Evolutionary conservation across 2,888 invertebrate genomes (phyloP), one percentile per base, ranked within the genome.

Genomic region (Tineola bisselliella): DNA sequence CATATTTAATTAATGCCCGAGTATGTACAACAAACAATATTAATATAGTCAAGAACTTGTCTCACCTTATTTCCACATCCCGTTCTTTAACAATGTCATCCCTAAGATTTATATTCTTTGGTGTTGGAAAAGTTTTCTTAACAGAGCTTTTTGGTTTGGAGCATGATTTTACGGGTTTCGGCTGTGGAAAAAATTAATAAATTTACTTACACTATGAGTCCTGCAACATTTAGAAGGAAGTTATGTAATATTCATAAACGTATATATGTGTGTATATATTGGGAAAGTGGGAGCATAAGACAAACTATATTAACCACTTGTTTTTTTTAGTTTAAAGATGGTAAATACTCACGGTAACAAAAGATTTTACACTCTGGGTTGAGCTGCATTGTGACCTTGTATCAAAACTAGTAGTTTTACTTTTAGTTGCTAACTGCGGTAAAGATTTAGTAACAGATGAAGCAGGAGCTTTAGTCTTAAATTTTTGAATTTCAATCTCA

Each of bases 11-110:
- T n/a, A n/a, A n/a, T n/a, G n/a, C n/a, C n/a, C n/a, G n/a, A n/a
- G n/a, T n/a, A n/a, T n/a, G n/a, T n/a, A n/a, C n/a, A n/a, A n/a
- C n/a, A n/a, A n/a, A n/a, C n/a, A n/a, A n/a, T n/a, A n/a, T n/a
- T n/a, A n/a, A n/a, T n/a, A n/a, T n/a, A n/a, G n/a, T n/a, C n/a
- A n/a, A n/a, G n/a, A n/a, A n/a, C n/a, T n/a, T 60, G 61, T 33
- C 25, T 25, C 74, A 84, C 87, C 84, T 78, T 64, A 86, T 84
- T 77, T 87, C 86, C 58, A 81, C 84, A 70, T 84, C 81, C 66
- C 84, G 84, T 33, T 79, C 74, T 68, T 80, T 80, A 56, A 84
- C 73, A 54, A 84, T 65, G 66, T 87, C 84, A 66, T 75, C 73
- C 61, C 38, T 33, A 11, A 56, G 13, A 30, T 48, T 48, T n/a